phyloP scores from a whole-genome alignment of 1,140 invertebrate genomes.

The Yoshiicerus persimilis region DNA sequence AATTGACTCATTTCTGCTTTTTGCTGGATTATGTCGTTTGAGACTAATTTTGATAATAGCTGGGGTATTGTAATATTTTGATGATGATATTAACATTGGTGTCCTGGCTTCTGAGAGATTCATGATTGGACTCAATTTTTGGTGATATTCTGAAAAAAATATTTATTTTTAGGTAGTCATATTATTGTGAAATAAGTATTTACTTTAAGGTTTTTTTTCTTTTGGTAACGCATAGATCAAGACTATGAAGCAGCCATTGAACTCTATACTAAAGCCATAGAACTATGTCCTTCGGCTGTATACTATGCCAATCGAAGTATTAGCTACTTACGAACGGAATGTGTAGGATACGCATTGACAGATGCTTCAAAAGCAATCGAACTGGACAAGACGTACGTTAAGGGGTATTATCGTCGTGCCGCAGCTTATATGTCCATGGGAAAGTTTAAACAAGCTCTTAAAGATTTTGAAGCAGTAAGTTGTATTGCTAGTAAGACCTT shows the following conservation, averaged over 20 bases:
- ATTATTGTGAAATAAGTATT: neutral
- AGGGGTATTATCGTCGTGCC: conserved; percentile 93
- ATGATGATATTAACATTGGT: conserved; percentile 40
- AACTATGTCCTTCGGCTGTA: conserved; percentile 77
- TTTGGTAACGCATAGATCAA: conserved; percentile 76
- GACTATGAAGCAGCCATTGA: conserved; percentile 85
- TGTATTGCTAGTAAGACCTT: neutral
- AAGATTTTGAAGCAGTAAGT: conserved; percentile 87
- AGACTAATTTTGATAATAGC: no score
- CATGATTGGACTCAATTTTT: neutral
- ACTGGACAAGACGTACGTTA: conserved; percentile 85
- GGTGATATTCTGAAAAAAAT: conserved; percentile 6
- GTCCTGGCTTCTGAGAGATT: conserved; percentile 22
- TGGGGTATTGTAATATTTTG: neutral
- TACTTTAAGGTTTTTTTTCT: conserved; percentile 50
- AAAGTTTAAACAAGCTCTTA: conserved; percentile 94
- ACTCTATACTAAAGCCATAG: conserved; percentile 88
- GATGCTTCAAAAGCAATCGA: conserved; percentile 92
- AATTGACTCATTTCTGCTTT: no score
- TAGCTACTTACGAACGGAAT: conserved; percentile 87
- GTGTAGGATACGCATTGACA: conserved; percentile 86
- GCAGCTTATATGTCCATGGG: conserved; percentile 95
- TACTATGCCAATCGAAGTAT: conserved; percentile 94
- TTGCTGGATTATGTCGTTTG: no score
- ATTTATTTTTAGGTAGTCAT: neutral